These are phyloP conservation scores for Hoplodrina blanda DNA, from an alignment of 2,888 invertebrate species.

Conservation along the genomic window DNA sequence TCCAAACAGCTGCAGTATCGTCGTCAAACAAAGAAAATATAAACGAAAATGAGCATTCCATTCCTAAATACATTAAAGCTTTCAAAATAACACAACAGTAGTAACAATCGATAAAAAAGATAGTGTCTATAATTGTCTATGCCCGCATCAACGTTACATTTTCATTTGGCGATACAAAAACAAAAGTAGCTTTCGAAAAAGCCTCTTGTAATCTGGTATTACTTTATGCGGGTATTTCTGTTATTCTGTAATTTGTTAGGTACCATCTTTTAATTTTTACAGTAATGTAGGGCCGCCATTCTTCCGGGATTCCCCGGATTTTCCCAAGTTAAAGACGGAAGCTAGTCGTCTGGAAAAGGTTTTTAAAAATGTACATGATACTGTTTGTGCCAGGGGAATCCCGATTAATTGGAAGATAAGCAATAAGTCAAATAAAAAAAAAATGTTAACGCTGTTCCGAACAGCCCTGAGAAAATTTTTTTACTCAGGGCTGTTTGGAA, in stretches of 20 bases:
- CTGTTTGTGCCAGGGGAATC: no score
- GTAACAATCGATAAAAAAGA: slow-evolving; percentile 23
- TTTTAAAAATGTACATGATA: no score
- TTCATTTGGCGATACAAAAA: slow-evolving; percentile 33
- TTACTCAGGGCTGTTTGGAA: no score
- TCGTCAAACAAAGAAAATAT: neutral
- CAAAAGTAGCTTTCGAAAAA: slow-evolving; percentile 47
- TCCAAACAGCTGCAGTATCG: neutral
- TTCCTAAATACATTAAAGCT: slow-evolving; percentile 27
- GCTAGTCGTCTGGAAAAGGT: no score
- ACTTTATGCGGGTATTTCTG: slow-evolving; percentile 47
- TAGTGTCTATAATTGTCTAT: slow-evolving; percentile 28
- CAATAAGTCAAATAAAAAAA: no score
- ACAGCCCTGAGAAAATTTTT: no score
- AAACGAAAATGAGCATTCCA: slow-evolving; percentile 24
- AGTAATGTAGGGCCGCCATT: no score
- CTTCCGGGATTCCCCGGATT: no score
- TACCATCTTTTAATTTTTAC: slow-evolving; percentile 7
- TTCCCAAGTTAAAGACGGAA: no score
- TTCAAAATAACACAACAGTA: slow-evolving; percentile 23
- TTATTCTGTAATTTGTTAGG: slow-evolving; percentile 20
- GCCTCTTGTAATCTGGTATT: slow-evolving; percentile 27
- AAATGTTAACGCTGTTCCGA: no score
- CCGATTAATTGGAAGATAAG: no score
- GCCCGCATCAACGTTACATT: slow-evolving; percentile 50